Base-by-base conservation (phyloP, 2,888 invertebrate species). In the Catocala fraxini region DNA sequence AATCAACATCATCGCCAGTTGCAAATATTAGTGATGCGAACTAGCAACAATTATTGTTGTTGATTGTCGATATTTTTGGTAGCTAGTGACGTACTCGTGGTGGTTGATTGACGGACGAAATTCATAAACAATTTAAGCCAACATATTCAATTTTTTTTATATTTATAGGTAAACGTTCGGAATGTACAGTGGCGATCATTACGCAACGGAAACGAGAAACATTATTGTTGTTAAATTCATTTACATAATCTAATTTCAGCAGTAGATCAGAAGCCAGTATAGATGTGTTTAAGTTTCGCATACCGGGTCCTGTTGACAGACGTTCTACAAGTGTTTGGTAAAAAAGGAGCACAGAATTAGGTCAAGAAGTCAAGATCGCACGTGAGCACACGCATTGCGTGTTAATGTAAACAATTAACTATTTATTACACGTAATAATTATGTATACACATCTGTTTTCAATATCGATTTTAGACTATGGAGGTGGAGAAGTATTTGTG, bases 321-420 rank as follows among this genome's bases (percentile, higher is more conserved):
- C 15, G 63, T 25, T 58, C 51, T n/a, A 54, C 63, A 63, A 55
- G n/a, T 45, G 46, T 55, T 35, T 35, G 10, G 35, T 51, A 13
- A 34, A 53, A 45, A 47, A 25, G 25, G 7, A 51, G 33, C 12
- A 9, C n/a, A 42, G 48, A 79, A 74, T 65, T 72, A 51, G 79
- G 82, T 73, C 71, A 78, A 68, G 62, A 68, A 75, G 76, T 75
- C 77, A 81, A 76, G 83, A 79, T 67, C 75, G 56, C 5, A 43
- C 13, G 35, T 12, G 45, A 10, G 5, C 25, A 43, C 41, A 45
- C 59, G 13, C 47, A 59, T 33, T 55, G 51, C 15, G 13, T 56
- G 55, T 13, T 62, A 62, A 56, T 33, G 48, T 69, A 76, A 64
- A 65, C 65, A 65, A 42, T 51, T 6, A 34, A 45, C 25, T 55